Evolutionary conservation across 2,888 invertebrate species (phyloP), one percentile per base, ranked within the genome.

Genomic region (Lasius platythorax): DNA sequence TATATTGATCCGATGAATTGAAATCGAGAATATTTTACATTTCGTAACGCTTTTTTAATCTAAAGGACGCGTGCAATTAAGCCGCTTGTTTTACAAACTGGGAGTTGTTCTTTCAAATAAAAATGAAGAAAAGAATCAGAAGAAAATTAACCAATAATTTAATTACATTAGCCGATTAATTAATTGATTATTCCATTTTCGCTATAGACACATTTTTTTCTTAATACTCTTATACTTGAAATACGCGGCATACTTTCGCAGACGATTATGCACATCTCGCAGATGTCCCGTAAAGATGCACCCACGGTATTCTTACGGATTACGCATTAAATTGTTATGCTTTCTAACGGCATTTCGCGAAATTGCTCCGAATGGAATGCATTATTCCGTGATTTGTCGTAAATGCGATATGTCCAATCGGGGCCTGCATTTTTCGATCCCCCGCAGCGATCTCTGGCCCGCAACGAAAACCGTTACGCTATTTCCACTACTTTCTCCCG

Each of bases 301-400:
- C 46, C 15, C 33, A 9, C 53, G 40, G 64, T 66, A 81, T 82
- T 61, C 67, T 67, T 81, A 64, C 66, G 63, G 33, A 75, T 43
- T 70, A 75, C 64, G 37, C 30, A 58, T 40, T 72, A 72, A 61
- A 64, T 56, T 76, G 78, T 82, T 86, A 86, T 83, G 83, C 86
- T 82, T 86, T 86, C 86, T 84, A 87, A 87, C 75, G 75, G 82
- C 72, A 82, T 50, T 78, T 78, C 37, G 67, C 43, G 53, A 79
- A 86, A 84, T 88, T 68, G 74, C 75, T 82, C 75, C 74, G 56
- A 84, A 72, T 67, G 58, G 68, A 23, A 33, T 53, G 66, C 43
- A 61, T 12, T 66, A 23, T 56, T 63, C 28, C n/a, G 18, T 75
- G 23, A 75, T 61, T 76, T 61, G 73, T 79, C 72, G 33, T 33